Evolutionary conservation across 1,140 invertebrate species (phyloP).

Genomic region (Trichonephila clavata): DNA sequence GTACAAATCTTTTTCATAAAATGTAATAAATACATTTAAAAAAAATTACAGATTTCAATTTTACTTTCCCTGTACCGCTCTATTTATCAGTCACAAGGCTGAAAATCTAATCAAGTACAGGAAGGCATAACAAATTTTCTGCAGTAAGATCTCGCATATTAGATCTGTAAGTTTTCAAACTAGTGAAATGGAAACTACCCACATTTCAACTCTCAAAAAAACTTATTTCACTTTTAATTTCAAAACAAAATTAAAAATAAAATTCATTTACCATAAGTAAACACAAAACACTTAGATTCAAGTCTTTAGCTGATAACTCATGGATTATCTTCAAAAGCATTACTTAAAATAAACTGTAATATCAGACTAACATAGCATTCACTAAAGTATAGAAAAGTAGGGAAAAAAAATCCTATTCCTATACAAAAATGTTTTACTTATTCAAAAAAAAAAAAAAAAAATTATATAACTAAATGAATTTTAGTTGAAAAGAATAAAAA

Average conservation of each 20-base stretch:
- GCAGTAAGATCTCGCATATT: too few relatives aligned
- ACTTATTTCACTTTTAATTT: not conserved
- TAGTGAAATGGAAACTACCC: not conserved
- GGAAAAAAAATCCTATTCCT: too few relatives aligned
- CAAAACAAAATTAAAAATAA: not conserved
- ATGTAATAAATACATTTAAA: constrained; percentile 3
- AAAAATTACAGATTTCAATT: not conserved
- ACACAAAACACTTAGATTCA: not conserved
- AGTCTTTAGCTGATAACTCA: not conserved
- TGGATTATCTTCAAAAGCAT: not conserved
- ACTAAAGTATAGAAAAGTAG: too few relatives aligned
- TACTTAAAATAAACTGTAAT: too few relatives aligned
- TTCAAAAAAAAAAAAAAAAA: too few relatives aligned
- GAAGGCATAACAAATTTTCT: too few relatives aligned
- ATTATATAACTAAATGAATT: too few relatives aligned
- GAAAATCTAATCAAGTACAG: not conserved
- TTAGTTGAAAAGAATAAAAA: too few relatives aligned
- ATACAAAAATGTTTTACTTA: too few relatives aligned
- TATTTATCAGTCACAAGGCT: constrained; percentile 33
- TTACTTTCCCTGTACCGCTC: constrained; percentile 57
- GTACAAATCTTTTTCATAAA: too few relatives aligned
- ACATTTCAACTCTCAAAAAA: not conserved
- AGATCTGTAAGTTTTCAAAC: not conserved
- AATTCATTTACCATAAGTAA: not conserved
- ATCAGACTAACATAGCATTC: too few relatives aligned